Evolutionary conservation across 2,888 invertebrate genomes (phyloP), one percentile per base, ranked within the genome.

Genomic region (Epirrita christyi): DNA sequence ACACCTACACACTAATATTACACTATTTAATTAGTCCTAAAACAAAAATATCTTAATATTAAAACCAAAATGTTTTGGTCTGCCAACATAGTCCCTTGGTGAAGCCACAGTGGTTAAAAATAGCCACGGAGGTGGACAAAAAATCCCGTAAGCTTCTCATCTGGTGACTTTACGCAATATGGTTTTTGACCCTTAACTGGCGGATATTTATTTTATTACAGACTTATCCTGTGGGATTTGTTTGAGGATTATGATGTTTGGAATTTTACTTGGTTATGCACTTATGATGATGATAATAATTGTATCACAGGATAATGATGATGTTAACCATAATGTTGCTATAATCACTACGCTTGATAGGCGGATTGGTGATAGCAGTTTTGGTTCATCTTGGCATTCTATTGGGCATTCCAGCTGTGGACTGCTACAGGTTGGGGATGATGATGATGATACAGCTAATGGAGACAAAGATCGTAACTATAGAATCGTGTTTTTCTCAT

Each of bases 161-260:
- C 76, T 88, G 91, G 90, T 76, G 81, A 80, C 81, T 80, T 81
- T 84, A 81, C 87, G 86, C 89, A 91, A 89, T 88, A 87, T 91
- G 92, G 90, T 83, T 76, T 89, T 84, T 91, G 91, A 91, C 92
- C 90, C 83, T 81, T 76, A 84, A 78, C 85, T 84, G 73, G 69
- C 85, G 90, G 88, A 87, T 92, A 90, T 90, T 90, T 91, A 78
- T 89, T 86, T 88, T 87, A 86, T 86, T 80, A 75, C 71, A 66
- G 69, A 75, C 78, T 83, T 82, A 86, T 86, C 86, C 86, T 86
- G 81, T 83, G 81, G 77, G 80, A 83, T 75, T 72, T 72, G 61
- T 21, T 21, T 21, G 2, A 21, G 21, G 4, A 21, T 21, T 73
- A 72, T 74, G 75, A 59, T 80, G 76, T 53, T 72, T 21, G 13